Evolutionary conservation across 2,888 invertebrate genomes (phyloP), one percentile per base, ranked within the genome.

Genomic region (Hetaerina titia): DNA sequence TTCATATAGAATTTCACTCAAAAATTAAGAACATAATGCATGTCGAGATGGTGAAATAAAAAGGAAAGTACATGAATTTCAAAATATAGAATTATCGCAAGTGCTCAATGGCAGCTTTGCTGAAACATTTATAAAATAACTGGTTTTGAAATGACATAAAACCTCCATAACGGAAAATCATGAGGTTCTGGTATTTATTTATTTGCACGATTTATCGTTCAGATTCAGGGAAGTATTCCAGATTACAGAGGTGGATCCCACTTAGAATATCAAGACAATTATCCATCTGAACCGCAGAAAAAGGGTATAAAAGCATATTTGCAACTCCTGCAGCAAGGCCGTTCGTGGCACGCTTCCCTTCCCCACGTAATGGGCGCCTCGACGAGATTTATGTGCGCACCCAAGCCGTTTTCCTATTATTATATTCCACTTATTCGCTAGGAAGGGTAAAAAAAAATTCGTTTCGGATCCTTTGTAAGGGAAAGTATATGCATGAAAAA

Each of bases 271-370:
- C 13, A 15, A 81, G 81, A 31, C 81, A 1, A 11, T 31, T 13
- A 31, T 81, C 31, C 31, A 81, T 81, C 6, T 31, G 4, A 81
- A 81, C 81, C 81, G 81, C 81, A 81, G 81, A 81, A 81, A 81
- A 81, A 81, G 81, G 31, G 31, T 81, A 31, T 81, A 81, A 25
- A 31, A 81, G 31, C 81, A 81, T 74, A 92, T 74, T 69, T n/a
- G 22, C 69, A 45, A 57, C 92, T 69, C 69, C 31, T 81, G 81
- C 81, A 81, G 81, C 31, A 13, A 81, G 31, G 81, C 69, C 56
- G 92, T 31, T 56, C 92, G 17, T 45, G 45, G 64, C 69, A 64
- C 69, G 92, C 92, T 92, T 56, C 64, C 69, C 92, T 69, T 92
- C 45, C 31, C 31, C 69, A 25, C 25, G 69, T 92, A 92, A 92